Percentiles rank a stretch among this genome's conserved stretches.
Evolutionary conservation across 2,113 vertebrate genomes (phyloP).

Genomic region (Sialia sialis): DNA sequence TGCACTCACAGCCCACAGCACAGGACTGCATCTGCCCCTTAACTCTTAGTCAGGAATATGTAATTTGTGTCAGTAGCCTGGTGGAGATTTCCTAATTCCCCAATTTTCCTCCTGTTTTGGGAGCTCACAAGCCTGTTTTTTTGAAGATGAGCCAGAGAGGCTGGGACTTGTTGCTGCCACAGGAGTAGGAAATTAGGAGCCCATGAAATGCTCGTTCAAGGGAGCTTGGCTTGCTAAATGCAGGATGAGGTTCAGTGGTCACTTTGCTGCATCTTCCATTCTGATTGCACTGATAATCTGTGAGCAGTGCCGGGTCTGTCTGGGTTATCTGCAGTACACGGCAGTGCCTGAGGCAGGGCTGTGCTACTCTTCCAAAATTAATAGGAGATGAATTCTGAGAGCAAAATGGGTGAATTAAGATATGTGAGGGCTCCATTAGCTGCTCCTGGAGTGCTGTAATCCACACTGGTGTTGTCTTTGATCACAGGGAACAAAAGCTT

Average conservation of each 20-base stretch:
- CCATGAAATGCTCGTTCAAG: neutral
- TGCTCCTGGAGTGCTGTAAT: neutral
- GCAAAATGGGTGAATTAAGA: neutral
- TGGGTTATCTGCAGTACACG: neutral
- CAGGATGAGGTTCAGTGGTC: neutral
- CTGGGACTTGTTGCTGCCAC: neutral
- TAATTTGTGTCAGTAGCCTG: neutral
- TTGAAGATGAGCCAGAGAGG: neutral
- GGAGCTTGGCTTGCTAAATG: neutral
- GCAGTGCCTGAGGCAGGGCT: neutral
- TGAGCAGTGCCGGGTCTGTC: fast-evolving
- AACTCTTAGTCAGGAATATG: neutral
- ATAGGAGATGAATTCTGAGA: neutral
- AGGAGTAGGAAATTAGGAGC: neutral
- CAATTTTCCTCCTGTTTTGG: neutral
- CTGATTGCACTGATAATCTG: neutral
- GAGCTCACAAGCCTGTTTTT: neutral
- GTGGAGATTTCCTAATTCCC: neutral
- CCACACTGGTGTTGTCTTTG: neutral
- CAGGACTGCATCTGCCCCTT: neutral
- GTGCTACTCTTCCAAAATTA: neutral
- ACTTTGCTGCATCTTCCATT: neutral
- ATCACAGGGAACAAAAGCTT: neutral
- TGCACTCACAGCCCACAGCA: neutral
- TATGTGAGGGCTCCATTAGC: neutral